Evolutionary conservation across 2,888 invertebrate genomes (phyloP).

Genomic region (Dicroscelio sp.): DNA sequence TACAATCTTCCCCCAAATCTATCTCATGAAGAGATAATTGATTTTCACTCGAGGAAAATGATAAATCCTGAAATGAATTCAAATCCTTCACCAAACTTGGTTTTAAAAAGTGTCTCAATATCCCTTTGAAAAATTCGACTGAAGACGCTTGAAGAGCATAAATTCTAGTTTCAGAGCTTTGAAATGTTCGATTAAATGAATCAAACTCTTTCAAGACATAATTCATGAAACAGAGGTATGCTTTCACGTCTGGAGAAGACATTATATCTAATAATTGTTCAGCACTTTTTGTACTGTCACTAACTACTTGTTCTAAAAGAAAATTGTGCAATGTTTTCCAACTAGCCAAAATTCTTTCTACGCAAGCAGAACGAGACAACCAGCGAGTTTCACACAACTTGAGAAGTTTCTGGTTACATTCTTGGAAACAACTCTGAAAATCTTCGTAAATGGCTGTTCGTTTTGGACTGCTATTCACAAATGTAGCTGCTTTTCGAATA

Average conservation of each 20-base stretch:
- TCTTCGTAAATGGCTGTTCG: background rate
- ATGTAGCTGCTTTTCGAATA: background rate
- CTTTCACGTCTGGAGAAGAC: background rate
- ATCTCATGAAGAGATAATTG: too few species aligned
- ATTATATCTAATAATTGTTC: too few species aligned
- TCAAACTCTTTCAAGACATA: background rate
- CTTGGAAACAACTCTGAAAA: background rate
- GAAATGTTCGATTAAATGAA: too few species aligned
- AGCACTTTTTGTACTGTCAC: background rate
- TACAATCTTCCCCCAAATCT: too few species aligned
- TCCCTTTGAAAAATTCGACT: too few species aligned
- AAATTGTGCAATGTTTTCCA: conserved; percentile 9
- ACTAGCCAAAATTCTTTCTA: conserved; percentile 16
- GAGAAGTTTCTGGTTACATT: background rate
- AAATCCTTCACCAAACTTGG: too few species aligned
- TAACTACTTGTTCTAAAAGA: background rate
- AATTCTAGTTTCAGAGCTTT: too few species aligned
- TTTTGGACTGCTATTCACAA: background rate
- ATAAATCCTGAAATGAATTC: too few species aligned
- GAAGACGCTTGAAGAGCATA: too few species aligned
- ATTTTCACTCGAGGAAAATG: too few species aligned
- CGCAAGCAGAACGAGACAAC: conserved; percentile 48
- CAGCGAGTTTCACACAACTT: conserved; percentile 59
- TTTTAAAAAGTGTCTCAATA: too few species aligned
- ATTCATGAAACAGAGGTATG: conserved; percentile 28